Evolutionary conservation across 30 jellyfish, hydroid and myxozoan species (phyloP).

Genomic region (Nemopilema nomurai): DNA sequence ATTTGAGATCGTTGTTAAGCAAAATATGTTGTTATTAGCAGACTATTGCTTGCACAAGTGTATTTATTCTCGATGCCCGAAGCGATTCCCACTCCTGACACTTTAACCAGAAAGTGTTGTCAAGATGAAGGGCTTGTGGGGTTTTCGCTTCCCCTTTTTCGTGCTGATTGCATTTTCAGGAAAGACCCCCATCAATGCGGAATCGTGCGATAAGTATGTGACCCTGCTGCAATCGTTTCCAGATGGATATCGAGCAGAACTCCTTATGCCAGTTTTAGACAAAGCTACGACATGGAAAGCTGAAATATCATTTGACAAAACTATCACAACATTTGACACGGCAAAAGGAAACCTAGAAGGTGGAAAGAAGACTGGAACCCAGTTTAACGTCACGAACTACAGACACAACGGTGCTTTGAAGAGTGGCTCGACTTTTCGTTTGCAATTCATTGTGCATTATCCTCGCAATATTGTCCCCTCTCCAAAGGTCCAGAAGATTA

Average conservation of each 20-base stretch:
- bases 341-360: conserved; percentile 41
- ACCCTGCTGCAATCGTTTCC: conserved; percentile 10
- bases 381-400: conserved; percentile 11
- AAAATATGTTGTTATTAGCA: too few species aligned
- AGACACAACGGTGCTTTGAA: conserved; percentile 32
- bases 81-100: not conserved
- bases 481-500: conserved; percentile 33
- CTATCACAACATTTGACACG: conserved; percentile 25
- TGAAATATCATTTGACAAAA: conserved; percentile 34
- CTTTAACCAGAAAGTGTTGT: not conserved
- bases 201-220: conserved; percentile 17
- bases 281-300: conserved; percentile 20
- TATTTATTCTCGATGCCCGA: not conserved
- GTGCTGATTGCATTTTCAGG: not conserved
- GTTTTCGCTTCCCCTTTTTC: not conserved
- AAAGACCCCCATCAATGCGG: conserved; percentile 5
- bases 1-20: too few species aligned
- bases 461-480: conserved; percentile 25
- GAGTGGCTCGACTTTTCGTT: not conserved
- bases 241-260: conserved; percentile 47
- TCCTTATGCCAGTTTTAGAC: conserved; percentile 37
- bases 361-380: conserved; percentile 20
- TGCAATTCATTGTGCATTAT: conserved; percentile 36
- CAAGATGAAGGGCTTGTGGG: not conserved
- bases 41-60: not conserved